phyloP scores from a whole-genome alignment of 2,113 vertebrate species.

The Vanacampus margaritifer region DNA sequence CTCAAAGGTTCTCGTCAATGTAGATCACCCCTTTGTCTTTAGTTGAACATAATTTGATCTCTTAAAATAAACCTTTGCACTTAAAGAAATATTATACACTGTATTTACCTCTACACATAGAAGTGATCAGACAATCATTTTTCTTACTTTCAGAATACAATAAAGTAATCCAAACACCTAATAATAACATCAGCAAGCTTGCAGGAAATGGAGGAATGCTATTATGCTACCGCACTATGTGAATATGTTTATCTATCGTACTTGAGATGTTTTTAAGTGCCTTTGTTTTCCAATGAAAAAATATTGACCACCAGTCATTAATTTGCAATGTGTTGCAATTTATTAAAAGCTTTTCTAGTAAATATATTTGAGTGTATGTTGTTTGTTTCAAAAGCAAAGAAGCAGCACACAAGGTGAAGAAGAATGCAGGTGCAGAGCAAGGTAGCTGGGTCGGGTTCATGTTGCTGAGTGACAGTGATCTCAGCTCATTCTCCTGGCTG shows the following conservation, averaged over 20 bases:
- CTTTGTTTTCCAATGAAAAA: constrained; percentile 32
- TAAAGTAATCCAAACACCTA: background rate
- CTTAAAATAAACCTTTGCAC: constrained; percentile 43
- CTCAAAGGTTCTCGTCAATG: constrained; percentile 9
- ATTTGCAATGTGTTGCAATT: constrained; percentile 48
- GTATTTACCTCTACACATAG: background rate
- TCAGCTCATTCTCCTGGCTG: constrained; percentile 62
- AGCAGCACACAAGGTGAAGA: constrained; percentile 18
- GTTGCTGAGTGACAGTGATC: constrained; percentile 67
- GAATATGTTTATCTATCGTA: constrained; percentile 8
- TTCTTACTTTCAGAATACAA: background rate
- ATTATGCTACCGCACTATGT: constrained; percentile 5
- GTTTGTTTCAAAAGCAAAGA: background rate
- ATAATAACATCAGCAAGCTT: background rate
- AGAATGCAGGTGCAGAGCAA: constrained; percentile 21
- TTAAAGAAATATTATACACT: constrained; percentile 11
- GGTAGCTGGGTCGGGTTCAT: constrained; percentile 44
- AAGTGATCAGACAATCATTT: background rate
- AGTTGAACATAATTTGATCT: background rate
- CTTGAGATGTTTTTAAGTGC: constrained; percentile 22
- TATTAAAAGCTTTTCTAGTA: constrained; percentile 56
- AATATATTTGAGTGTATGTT: constrained; percentile 15
- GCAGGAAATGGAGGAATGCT: background rate
- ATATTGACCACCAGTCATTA: constrained; percentile 30
- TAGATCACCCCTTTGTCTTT: constrained; percentile 4